These are phyloP conservation scores for Mus musculus DNA, from an alignment of 2,113 vertebrate species.

Conservation along the genomic window DNA sequence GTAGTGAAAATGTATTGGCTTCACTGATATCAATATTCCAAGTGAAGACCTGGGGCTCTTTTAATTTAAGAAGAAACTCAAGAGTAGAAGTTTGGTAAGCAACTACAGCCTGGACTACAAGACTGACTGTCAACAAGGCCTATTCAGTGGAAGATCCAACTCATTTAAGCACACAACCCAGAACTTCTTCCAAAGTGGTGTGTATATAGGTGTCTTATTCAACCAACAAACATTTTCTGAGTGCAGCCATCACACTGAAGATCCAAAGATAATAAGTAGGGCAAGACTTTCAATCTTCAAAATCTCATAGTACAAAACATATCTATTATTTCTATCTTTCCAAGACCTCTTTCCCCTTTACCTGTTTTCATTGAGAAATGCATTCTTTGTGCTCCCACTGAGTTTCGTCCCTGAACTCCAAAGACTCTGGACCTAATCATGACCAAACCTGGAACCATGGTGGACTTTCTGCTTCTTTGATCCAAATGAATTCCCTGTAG, in stretches of 20 bases:
- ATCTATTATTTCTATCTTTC: not conserved
- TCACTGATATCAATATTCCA: not conserved
- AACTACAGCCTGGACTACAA: not conserved
- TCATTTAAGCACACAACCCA: not conserved
- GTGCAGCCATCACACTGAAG: not conserved
- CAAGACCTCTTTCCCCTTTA: not conserved
- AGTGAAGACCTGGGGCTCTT: constrained; percentile 21
- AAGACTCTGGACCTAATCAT: not conserved
- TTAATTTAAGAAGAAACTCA: not conserved
- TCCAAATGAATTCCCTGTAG: not conserved
- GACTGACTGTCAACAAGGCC: not conserved
- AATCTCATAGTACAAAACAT: not conserved
- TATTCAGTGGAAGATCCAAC: not conserved
- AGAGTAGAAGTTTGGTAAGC: constrained; percentile 1
- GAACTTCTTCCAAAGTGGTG: not conserved
- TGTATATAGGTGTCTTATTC: constrained; percentile 38
- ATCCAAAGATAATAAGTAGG: not conserved
- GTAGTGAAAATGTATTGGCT: constrained; percentile 35
- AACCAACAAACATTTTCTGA: constrained; percentile 52
- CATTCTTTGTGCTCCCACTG: not conserved
- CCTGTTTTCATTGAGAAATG: not conserved
- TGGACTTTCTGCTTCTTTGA: not conserved
- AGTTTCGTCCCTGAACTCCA: not conserved
- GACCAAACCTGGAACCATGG: not conserved
- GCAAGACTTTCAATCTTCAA: not conserved